Percentiles rank a stretch among this genome's conserved stretches.
These are phyloP conservation scores for Baryphthengus martii DNA, from an alignment of 2,113 vertebrate genomes.

Conservation along the genomic window DNA sequence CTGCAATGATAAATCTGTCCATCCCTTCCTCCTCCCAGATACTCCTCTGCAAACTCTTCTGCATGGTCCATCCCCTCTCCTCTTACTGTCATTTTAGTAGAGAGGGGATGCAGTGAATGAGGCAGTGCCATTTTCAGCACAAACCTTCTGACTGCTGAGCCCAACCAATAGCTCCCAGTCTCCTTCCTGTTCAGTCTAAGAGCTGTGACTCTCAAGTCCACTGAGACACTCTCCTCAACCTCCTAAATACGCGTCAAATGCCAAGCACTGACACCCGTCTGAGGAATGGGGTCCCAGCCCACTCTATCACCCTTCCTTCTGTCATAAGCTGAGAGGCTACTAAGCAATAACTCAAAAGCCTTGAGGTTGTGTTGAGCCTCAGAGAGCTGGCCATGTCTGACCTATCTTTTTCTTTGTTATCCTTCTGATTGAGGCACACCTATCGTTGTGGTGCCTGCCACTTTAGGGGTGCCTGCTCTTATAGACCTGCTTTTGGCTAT, in stretches of 20 bases:
- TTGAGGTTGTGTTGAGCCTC: not conserved
- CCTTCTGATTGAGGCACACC: not conserved
- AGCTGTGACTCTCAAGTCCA: not conserved
- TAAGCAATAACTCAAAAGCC: not conserved
- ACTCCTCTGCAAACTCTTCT: not conserved
- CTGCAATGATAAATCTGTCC: not conserved
- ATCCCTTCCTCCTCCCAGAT: not conserved
- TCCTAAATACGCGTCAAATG: fast-evolving
- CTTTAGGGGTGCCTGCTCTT: not conserved
- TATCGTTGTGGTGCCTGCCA: not conserved
- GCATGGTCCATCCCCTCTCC: not conserved
- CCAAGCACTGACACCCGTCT: fast-evolving
- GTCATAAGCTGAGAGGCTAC: not conserved
- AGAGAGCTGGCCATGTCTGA: not conserved
- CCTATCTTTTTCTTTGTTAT: not conserved
- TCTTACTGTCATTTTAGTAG: not conserved
- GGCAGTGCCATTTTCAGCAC: not conserved
- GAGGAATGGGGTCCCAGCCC: not conserved
- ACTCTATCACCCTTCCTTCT: not conserved
- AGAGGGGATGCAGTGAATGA: not conserved
- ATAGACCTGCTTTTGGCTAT: not conserved
- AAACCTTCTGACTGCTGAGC: not conserved
- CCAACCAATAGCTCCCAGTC: not conserved
- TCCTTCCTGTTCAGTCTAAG: not conserved
- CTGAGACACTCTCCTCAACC: not conserved